Evolutionary conservation across 2,888 invertebrate species (phyloP).

Genomic region (Apamea crenata): DNA sequence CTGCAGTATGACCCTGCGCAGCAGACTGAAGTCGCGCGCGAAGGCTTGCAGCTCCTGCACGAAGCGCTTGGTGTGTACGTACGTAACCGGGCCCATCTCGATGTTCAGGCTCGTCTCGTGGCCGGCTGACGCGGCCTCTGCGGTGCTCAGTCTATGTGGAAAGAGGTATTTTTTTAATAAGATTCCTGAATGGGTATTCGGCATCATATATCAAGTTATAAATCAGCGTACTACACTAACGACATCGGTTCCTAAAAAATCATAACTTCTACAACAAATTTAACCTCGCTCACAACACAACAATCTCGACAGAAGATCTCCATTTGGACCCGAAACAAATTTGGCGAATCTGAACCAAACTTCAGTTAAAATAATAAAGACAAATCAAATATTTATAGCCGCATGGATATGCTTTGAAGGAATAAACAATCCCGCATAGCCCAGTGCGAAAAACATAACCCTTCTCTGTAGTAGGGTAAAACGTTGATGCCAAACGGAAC

Average conservation of each 20-base stretch:
- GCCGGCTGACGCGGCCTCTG: slow-evolving; percentile 87
- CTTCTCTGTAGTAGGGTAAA: not conserved
- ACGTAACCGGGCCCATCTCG: slow-evolving; percentile 97
- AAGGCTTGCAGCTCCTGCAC: slow-evolving; percentile 97
- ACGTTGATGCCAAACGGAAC: no score
- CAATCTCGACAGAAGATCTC: not conserved
- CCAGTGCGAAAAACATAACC: not conserved
- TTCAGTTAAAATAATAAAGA: not conserved
- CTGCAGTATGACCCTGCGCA: slow-evolving; percentile 94
- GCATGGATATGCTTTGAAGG: no score
- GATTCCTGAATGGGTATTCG: not conserved
- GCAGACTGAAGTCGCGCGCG: slow-evolving; percentile 95
- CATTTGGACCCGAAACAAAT: no score
- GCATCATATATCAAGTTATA: not conserved
- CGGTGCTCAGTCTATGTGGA: slow-evolving; percentile 77
- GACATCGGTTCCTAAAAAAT: no score
- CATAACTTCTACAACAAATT: not conserved
- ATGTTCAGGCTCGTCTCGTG: slow-evolving; percentile 93
- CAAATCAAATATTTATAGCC: not conserved
- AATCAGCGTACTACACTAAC: no score
- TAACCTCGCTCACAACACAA: not conserved
- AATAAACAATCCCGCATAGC: not conserved
- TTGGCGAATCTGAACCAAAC: not conserved
- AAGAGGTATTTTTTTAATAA: not conserved
- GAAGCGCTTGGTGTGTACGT: slow-evolving; percentile 98